Conservation (phyloP, 1,140 invertebrate genomes). For the Lethrus apterus region DNA sequence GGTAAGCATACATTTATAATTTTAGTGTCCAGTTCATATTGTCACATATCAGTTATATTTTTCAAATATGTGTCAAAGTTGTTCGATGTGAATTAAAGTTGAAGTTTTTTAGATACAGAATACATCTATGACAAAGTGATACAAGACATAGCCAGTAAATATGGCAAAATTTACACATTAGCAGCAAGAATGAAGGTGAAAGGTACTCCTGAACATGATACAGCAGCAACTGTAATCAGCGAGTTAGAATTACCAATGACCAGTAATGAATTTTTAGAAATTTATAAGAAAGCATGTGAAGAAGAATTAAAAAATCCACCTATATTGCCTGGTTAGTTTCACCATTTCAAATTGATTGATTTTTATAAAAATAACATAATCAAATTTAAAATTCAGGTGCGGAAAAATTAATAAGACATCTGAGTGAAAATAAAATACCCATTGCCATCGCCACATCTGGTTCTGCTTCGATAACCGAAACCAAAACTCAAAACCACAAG, state of each 20-base stretch:
- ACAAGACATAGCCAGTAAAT: constrained; percentile 36
- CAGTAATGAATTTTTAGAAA: constrained; percentile 44
- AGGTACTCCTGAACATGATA: constrained; percentile 50
- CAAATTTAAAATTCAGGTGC: constrained; percentile 54
- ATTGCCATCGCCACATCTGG: constrained; percentile 88
- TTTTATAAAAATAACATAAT: not conserved
- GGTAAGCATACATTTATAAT: constrained; percentile 47
- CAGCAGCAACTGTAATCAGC: constrained; percentile 47
- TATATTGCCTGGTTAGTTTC: constrained; percentile 50
- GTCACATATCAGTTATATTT: too few species aligned
- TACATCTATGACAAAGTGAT: constrained; percentile 38
- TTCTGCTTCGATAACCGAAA: constrained; percentile 61
- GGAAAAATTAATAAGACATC: constrained; percentile 69
- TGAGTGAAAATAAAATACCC: constrained; percentile 70
- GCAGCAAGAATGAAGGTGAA: constrained; percentile 51
- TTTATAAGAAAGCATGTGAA: constrained; percentile 26
- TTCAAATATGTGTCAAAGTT: not conserved
- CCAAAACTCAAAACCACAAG: constrained; percentile 69
- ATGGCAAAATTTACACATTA: constrained; percentile 51
- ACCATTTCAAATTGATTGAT: not conserved
- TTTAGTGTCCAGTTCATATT: too few species aligned
- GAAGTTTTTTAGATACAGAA: constrained; percentile 38
- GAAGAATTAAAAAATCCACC: constrained; percentile 29
- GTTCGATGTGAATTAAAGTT: constrained; percentile 1
- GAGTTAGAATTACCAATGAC: constrained; percentile 48